phyloP scores from a whole-genome alignment of 2,113 vertebrate genomes.

The Chionomys nivalis region DNA sequence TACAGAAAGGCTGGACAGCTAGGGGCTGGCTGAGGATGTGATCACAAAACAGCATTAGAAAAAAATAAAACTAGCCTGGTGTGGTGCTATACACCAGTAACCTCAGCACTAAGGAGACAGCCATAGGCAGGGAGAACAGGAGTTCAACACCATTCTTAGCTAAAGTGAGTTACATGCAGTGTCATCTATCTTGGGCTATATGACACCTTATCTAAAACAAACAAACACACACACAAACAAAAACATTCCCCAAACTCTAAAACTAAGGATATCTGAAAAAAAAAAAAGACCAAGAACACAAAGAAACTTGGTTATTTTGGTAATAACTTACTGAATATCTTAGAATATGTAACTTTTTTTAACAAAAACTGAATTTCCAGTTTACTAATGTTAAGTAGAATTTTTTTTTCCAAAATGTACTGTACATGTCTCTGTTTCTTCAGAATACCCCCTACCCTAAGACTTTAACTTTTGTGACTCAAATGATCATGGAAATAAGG shows the following conservation, averaged over 20 bases:
- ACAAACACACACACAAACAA: background rate
- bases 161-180: background rate
- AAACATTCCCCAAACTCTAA: background rate
- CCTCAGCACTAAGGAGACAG: background rate
- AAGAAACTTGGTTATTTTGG: background rate
- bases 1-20: background rate
- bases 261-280: background rate
- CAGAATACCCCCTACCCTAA: background rate
- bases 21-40: background rate
- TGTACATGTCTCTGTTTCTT: background rate
- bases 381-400: background rate
- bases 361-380: background rate
- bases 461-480: background rate
- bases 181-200: background rate
- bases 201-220: background rate
- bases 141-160: background rate
- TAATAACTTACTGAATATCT: background rate
- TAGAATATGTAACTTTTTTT: background rate
- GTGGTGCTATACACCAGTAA: background rate
- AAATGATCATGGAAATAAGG: background rate
- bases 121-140: background rate
- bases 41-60: background rate
- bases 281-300: background rate
- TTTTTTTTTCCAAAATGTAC: background rate
- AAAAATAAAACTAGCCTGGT: background rate